Evolutionary conservation across 1,140 invertebrate genomes (phyloP).

Genomic region (Metopolophium dirhodum): DNA sequence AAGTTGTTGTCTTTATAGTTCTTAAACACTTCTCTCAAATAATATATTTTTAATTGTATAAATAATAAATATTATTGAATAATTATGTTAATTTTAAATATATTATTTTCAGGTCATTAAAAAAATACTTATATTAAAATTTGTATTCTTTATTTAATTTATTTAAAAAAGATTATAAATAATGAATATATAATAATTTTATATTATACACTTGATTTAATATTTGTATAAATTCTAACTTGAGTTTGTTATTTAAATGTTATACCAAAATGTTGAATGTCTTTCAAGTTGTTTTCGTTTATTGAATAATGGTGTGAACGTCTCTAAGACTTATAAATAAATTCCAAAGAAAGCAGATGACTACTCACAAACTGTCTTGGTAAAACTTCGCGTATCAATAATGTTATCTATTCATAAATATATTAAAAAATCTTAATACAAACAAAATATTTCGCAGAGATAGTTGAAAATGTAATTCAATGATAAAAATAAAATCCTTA

Average conservation of each 20-base stretch:
- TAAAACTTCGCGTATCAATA: neutral
- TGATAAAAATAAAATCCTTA: neutral
- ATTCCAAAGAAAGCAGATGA: neutral
- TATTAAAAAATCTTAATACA: neutral
- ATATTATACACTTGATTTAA: neutral
- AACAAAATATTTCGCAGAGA: neutral
- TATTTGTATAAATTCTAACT: neutral
- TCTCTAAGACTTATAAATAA: neutral
- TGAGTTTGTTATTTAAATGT: no score
- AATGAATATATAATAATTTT: neutral
- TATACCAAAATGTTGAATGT: no score
- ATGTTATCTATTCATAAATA: neutral
- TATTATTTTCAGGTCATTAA: neutral
- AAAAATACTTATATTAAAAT: no score
- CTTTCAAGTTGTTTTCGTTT: neutral
- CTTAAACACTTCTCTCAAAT: no score
- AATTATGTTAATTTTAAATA: neutral
- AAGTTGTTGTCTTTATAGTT: no score
- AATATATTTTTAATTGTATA: neutral
- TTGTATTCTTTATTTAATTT: no score
- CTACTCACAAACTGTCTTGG: neutral
- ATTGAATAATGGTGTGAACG: neutral
- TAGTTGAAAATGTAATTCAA: neutral
- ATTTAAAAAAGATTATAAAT: neutral
- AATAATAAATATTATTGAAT: neutral